Base-by-base conservation (phyloP, 2,888 invertebrate genomes). In the Trichopoda pennipes region DNA sequence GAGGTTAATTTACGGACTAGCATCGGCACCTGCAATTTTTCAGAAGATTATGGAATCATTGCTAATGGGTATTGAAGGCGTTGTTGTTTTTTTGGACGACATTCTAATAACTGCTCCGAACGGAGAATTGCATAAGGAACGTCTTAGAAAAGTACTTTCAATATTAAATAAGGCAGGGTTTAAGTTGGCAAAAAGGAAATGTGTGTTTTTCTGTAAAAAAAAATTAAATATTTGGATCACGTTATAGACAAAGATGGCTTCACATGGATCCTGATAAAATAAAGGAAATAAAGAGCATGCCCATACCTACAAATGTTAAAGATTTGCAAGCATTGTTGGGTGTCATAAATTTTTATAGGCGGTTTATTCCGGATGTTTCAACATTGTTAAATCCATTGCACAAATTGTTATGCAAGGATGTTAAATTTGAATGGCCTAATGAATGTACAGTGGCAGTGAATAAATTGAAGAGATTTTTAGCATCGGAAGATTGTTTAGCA, bases 201-300 rank as follows among this genome's bases (percentile, higher is more conserved):
- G 86, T 49, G 78, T 85, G 73, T 87, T 87, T 80, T 83, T 87
- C 28, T 63, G 78, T 56, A 72, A 86, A 28, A n/a, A n/a, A 9
- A 38, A 38, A 38, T 38, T 38, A 38, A 3, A 12, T 38, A 38
- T 38, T 38, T 38, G 21, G 72, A 61, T 42, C 61, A 72, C 21
- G 42, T 61, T 7, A 72, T 72, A 42, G 83, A 86, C 35, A 85
- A 83, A 55, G 47, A 86, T 1, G 88, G 89, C 83, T 90, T 10
- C 78, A 80, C 9, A 88, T 86, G 35, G 84, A 86, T 44, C n/a
- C n/a, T n/a, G n/a, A n/a, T n/a, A n/a, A n/a, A n/a, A n/a, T n/a
- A n/a, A n/a, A n/a, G n/a, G n/a, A n/a, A n/a, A n/a, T n/a, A n/a
- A n/a, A n/a, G n/a, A n/a, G n/a, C n/a, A n/a, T n/a, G n/a, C n/a